Evolutionary conservation across 1,140 invertebrate genomes (phyloP).

Genomic region (Apis cerana): DNA sequence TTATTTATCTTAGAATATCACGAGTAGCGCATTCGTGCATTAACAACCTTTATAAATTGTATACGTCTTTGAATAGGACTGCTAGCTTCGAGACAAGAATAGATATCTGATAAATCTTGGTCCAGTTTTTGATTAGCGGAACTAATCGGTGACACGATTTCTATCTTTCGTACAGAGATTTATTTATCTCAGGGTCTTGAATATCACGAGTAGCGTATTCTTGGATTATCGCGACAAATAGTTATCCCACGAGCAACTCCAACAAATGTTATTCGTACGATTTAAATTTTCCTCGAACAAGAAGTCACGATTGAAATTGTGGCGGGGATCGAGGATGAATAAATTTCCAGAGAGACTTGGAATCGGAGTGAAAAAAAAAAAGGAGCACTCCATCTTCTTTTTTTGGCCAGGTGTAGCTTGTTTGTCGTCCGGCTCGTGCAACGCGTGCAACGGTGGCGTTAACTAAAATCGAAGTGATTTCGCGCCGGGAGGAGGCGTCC

Average conservation of each 20-base stretch:
- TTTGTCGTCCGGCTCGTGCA: conserved; percentile 34
- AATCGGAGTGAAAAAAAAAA: background rate
- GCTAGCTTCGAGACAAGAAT: background rate
- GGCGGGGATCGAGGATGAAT: no score
- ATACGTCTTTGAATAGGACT: no score
- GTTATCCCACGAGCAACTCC: no score
- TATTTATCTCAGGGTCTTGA: no score
- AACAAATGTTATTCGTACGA: no score
- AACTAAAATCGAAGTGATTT: conserved; percentile 78
- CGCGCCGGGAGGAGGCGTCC: conserved; percentile 70
- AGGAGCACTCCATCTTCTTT: no score
- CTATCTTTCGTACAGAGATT: no score
- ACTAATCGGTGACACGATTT: background rate
- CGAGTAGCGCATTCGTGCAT: background rate
- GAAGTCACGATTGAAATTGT: no score
- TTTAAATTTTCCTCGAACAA: no score
- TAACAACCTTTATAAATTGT: background rate
- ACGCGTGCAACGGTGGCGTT: conserved; percentile 55
- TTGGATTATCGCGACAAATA: background rate
- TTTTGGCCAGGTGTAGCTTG: background rate
- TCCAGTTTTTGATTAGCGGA: background rate
- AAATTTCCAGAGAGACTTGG: background rate
- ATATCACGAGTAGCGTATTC: background rate
- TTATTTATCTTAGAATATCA: no score
- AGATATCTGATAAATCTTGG: background rate